Conservation (phyloP, 2,797 vertebrate species). For the Psittacula echo region DNA sequence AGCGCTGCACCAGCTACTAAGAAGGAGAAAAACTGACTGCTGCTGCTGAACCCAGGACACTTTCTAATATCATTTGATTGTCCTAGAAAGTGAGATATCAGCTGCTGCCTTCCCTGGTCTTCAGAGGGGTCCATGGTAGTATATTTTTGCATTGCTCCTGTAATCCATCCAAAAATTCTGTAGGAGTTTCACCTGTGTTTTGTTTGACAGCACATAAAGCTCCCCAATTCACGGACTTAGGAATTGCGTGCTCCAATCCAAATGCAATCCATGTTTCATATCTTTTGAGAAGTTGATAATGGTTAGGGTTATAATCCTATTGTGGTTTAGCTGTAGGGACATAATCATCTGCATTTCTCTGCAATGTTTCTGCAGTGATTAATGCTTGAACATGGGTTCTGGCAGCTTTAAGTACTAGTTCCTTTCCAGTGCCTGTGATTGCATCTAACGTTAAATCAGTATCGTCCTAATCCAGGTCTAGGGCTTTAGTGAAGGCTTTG, state of each 20-base stretch:
- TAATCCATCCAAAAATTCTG: neutral
- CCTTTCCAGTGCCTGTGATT: neutral
- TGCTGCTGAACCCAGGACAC: too few species aligned
- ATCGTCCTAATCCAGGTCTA: neutral
- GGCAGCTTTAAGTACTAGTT: neutral
- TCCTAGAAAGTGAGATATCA: neutral
- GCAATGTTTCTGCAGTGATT: neutral
- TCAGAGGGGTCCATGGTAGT: neutral
- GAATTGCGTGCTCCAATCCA: neutral
- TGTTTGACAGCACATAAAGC: neutral
- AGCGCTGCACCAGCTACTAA: too few species aligned
- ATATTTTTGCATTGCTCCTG: neutral
- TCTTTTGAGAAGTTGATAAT: neutral
- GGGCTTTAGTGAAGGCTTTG: neutral
- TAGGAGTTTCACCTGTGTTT: neutral
- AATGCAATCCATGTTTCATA: neutral
- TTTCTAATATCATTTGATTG: neutral
- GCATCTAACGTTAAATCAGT: neutral
- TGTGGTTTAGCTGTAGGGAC: neutral
- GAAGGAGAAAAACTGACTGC: too few species aligned
- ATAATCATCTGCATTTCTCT: neutral
- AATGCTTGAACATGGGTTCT: neutral
- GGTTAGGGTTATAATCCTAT: neutral
- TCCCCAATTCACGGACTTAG: neutral
- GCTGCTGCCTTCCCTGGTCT: neutral